These are phyloP conservation scores for Paraplagusia blochii DNA, from an alignment of 2,113 vertebrate genomes.

Conservation along the genomic window DNA sequence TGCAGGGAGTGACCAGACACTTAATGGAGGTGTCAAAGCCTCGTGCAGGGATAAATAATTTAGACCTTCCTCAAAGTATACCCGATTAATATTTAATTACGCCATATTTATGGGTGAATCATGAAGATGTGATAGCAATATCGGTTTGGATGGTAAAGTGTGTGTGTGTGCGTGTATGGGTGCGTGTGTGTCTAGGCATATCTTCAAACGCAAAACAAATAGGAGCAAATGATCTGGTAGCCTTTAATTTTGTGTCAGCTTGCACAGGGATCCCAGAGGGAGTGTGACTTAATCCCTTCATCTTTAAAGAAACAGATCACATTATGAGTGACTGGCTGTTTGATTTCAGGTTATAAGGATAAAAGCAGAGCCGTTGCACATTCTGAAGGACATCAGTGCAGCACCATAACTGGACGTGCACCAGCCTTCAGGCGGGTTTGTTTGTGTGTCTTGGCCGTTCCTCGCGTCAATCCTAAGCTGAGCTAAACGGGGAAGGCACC, in stretches of 20 bases:
- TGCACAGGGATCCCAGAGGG: background rate
- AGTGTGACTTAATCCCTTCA: no score
- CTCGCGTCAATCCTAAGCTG: no score
- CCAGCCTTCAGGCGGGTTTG: no score
- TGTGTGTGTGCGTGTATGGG: background rate
- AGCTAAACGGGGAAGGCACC: no score
- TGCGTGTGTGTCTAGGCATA: background rate
- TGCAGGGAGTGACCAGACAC: constrained; percentile 53
- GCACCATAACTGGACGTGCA: no score
- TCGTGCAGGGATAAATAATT: constrained; percentile 61
- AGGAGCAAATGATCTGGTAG: constrained; percentile 5
- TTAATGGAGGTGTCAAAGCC: constrained; percentile 66
- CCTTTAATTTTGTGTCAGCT: constrained; percentile 15
- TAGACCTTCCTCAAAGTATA: constrained; percentile 64
- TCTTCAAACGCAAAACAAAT: constrained; percentile 9
- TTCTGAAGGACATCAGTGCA: no score
- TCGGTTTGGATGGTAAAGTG: constrained; percentile 43
- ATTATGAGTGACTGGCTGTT: background rate
- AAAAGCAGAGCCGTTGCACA: no score
- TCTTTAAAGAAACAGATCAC: constrained; percentile 2
- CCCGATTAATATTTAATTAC: constrained; percentile 65
- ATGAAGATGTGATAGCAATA: constrained; percentile 36
- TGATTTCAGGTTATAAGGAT: no score
- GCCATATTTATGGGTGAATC: constrained; percentile 60
- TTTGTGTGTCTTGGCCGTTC: no score